Evolutionary conservation across 2,888 invertebrate genomes (phyloP), one percentile per base, ranked within the genome.

Genomic region (Agrotis ipsilon): DNA sequence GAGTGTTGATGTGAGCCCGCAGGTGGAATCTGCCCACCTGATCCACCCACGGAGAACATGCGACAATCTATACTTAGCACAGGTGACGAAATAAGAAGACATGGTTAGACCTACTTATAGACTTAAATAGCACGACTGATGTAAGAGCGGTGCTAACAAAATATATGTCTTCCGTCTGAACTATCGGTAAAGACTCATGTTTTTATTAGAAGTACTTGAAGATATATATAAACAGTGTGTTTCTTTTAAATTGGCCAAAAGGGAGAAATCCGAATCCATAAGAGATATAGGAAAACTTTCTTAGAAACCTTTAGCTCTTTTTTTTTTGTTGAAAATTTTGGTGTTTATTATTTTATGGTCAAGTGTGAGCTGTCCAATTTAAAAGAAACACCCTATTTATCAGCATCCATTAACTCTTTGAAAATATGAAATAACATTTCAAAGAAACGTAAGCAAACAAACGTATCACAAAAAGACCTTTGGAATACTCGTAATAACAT

Each of bases 1-100:
- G 19, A 24, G 39, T 14, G 52, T 48, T n/a, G 49, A 11, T n/a
- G 55, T 72, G 16, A 46, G 32, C 46, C 49, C 43, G 6, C 74
- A 54, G 75, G 48, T 54, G 52, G 57, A 48, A 45, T 62, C 43
- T 43, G 16, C 63, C 75, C 64, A 75, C 75, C 48, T 75, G 80
- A 49, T 58, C 24, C 64, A 43, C 75, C 75, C 75, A 75, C 59
- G 51, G 46, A 14, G 24, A 39, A 48, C 54, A 80, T 39, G 52
- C 52, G 45, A 45, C 66, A 39, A 6, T 39, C 66, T 75, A 75
- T 80, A 75, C 32, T 51, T 60, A 75, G 6, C 13, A 24, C 32
- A 32, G 24, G 65, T 78, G 78, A 64, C 27, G 60, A 52, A 75
- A 61, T 60, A 43, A 60, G 48, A 27, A 52, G 11, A 46, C 6